Percentiles rank a stretch among this genome's conserved stretches.
Evolutionary conservation across 2,113 vertebrate genomes (phyloP).

Genomic region (Cyprinus carpio): DNA sequence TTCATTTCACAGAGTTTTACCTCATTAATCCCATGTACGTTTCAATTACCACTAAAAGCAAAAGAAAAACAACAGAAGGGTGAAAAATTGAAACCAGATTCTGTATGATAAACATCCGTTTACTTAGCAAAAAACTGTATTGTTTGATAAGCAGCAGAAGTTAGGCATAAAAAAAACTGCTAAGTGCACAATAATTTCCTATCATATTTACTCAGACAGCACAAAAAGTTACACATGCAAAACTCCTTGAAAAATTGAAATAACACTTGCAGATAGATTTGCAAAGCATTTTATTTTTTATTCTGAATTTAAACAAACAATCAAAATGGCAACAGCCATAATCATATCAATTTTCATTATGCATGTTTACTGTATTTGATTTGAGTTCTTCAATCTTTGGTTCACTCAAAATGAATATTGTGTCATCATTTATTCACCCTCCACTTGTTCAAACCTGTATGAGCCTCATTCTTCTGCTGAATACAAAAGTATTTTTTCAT

Average conservation of each 20-base stretch:
- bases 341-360: not conserved
- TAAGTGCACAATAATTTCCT: not conserved
- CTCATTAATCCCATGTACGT: not conserved
- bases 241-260: too few species aligned
- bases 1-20: not conserved
- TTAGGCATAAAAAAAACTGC: not conserved
- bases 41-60: not conserved
- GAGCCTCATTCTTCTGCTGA: too few species aligned
- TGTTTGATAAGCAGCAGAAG: not conserved
- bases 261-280: not conserved
- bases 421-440: too few species aligned
- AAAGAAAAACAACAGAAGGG: not conserved
- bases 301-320: not conserved
- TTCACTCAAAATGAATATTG: not conserved
- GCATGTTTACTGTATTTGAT: not conserved
- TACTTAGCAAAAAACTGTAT: not conserved
- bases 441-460: too few species aligned
- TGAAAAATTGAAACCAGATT: not conserved
- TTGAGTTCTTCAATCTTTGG: not conserved
- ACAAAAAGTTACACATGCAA: not conserved
- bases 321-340: too few species aligned
- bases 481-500: too few species aligned
- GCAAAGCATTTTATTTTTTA: not conserved
- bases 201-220: not conserved
- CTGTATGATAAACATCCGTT: not conserved